A percentile compares a stretch with the other conserved stretches of the same genome.
Conservation (phyloP, 1,140 invertebrate genomes). For the Sarcophaga peregrina region DNA sequence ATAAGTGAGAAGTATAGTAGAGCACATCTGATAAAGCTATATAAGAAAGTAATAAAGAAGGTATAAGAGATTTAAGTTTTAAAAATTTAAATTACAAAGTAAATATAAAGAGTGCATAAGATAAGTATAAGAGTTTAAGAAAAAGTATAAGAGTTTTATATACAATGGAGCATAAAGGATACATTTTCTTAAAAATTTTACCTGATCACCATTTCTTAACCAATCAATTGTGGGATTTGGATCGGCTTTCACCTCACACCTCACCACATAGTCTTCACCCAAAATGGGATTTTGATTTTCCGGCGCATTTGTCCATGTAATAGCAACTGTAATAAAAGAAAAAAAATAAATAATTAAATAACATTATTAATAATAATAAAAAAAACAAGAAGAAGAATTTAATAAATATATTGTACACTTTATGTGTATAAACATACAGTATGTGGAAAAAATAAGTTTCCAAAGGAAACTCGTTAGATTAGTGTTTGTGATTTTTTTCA, state of each 20-base stretch:
- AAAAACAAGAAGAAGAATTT: background rate
- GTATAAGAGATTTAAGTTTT: too few relatives aligned
- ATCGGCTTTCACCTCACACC: constrained; percentile 85
- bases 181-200: constrained; percentile 57
- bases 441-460: too few relatives aligned
- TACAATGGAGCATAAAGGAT: too few relatives aligned
- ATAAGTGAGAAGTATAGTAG: too few relatives aligned
- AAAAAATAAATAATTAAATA: constrained; percentile 33
- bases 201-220: constrained; percentile 79
- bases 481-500: too few relatives aligned
- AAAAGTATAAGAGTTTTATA: too few relatives aligned
- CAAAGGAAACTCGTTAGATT: too few relatives aligned
- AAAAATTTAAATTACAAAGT: too few relatives aligned
- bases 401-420: constrained; percentile 26
- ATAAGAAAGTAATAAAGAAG: too few relatives aligned
- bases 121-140: too few relatives aligned
- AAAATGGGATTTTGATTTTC: constrained; percentile 84
- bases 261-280: constrained; percentile 79
- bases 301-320: constrained; percentile 88
- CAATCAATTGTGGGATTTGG: constrained; percentile 86
- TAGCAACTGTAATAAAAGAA: constrained; percentile 74
- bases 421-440: background rate
- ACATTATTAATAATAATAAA: background rate
- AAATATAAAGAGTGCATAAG: too few relatives aligned
- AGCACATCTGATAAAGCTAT: too few relatives aligned